Conservation (phyloP, 2,888 invertebrate species). For the Drosophila anomalipes region DNA sequence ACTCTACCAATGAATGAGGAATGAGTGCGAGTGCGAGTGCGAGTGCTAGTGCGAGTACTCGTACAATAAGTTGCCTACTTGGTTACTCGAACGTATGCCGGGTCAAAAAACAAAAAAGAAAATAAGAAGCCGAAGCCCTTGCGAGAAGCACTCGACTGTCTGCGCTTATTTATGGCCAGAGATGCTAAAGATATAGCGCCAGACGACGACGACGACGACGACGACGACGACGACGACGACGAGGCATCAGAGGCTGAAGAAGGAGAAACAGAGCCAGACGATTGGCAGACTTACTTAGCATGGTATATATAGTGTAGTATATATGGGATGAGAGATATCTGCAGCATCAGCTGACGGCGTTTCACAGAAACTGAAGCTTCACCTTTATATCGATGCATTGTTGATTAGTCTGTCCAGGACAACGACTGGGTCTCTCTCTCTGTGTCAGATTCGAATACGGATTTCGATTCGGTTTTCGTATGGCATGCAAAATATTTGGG, state of each 20-base stretch:
- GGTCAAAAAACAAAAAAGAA: constrained; percentile 16
- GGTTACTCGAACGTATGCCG: constrained; percentile 71
- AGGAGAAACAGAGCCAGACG: constrained; percentile 29
- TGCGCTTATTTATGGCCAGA: constrained; percentile 82
- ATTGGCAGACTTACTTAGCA: constrained; percentile 44
- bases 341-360: constrained; percentile 62
- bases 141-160: constrained; percentile 76
- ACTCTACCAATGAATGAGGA: constrained; percentile 8
- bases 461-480: constrained; percentile 16
- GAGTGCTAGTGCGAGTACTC: not conserved
- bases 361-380: constrained; percentile 52
- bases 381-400: constrained; percentile 71
- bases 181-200: constrained; percentile 83
- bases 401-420: constrained; percentile 59
- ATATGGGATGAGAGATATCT: constrained; percentile 38
- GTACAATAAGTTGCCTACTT: constrained; percentile 55
- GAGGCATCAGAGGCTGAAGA: constrained; percentile 29
- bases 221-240: constrained; percentile 37
- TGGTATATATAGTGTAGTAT: constrained; percentile 12
- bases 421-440: not conserved
- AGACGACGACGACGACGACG: constrained; percentile 77
- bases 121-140: constrained; percentile 39
- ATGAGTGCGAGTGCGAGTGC: not conserved
- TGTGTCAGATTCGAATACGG: constrained; percentile 1
- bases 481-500: constrained; percentile 58